A percentile compares a stretch with the other conserved stretches of the same genome.
Evolutionary conservation across 2,113 vertebrate genomes (phyloP).

Genomic region (Etheostoma cragini): DNA sequence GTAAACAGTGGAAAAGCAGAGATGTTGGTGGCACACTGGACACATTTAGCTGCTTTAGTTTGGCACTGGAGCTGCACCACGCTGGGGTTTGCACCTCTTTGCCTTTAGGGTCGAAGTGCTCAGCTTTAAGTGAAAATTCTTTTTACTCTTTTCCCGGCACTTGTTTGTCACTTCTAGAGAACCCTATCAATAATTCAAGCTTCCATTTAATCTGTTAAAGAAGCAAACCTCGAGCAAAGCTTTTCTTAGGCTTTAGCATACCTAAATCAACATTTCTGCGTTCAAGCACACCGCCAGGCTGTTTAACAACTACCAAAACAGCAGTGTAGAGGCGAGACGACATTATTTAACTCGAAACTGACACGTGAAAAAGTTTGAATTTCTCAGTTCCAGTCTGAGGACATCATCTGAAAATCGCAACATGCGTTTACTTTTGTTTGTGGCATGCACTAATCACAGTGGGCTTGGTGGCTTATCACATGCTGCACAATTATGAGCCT

Average conservation of each 20-base stretch:
- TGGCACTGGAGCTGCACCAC: slow-evolving; percentile 60
- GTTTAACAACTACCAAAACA: background rate
- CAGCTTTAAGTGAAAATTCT: slow-evolving; percentile 72
- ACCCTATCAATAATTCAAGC: slow-evolving; percentile 73
- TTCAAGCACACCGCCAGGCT: background rate
- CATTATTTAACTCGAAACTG: slow-evolving; percentile 6
- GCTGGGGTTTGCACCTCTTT: slow-evolving; percentile 77
- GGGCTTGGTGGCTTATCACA: slow-evolving; percentile 26
- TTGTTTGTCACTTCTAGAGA: slow-evolving; percentile 66
- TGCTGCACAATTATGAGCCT: slow-evolving; percentile 50
- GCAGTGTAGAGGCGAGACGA: background rate
- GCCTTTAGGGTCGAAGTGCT: slow-evolving; percentile 68
- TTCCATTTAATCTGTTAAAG: slow-evolving; percentile 46
- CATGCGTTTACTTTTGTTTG: slow-evolving; percentile 29
- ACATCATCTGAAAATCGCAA: slow-evolving; percentile 15
- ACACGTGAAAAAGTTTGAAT: slow-evolving; percentile 49
- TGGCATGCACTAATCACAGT: slow-evolving; percentile 21
- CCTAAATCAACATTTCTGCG: background rate
- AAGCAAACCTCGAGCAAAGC: slow-evolving; percentile 15
- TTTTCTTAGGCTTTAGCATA: background rate
- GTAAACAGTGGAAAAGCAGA: slow-evolving; percentile 56
- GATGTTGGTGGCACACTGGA: slow-evolving; percentile 42
- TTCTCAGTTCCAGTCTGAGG: slow-evolving; percentile 1
- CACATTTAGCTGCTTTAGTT: slow-evolving; percentile 63
- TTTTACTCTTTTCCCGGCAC: slow-evolving; percentile 65